Evolutionary conservation across 2,888 invertebrate species (phyloP), one percentile per base, ranked within the genome.

Genomic region (Heliconius ismenius): DNA sequence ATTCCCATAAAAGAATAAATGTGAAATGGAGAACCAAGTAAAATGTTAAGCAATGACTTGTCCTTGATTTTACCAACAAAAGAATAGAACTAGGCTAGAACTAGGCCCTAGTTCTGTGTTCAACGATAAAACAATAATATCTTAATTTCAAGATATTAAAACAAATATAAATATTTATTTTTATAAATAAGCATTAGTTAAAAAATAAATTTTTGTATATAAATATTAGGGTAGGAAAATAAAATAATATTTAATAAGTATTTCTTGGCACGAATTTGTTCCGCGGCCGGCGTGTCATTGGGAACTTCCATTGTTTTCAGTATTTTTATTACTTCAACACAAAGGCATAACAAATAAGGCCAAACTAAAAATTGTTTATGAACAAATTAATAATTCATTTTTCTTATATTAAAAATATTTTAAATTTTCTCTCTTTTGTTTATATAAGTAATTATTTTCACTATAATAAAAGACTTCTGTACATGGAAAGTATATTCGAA

Each of bases 291-390:
- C 32, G 58, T 77, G 72, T 73, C 72, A 75, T 75, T 75, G 43
- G 65, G 65, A 60, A 43, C 58, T 32, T 68, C 78, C 80, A 79
- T 80, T 80, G 79, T 78, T 67, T 73, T 74, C 70, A 28, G 65
- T 60, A 64, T 73, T 76, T 76, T 79, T 78, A 78, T 79, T 78
- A 69, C 73, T 70, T 68, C 54, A 76, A 77, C 72, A 80, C 80
- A 80, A 80, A 80, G 80, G 79, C 80, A 79, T 77, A 78, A 79
- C 78, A 77, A 80, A 78, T 80, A 78, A 75, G 72, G 76, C 63
- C 74, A 36, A 75, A 70, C 68, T 32, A 43, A 73, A 69, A 74
- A 77, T 78, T 79, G 76, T 77, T 74, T 77, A 67, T 74, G 78
- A 80, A 74, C 77, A 76, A 67, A 73, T 32, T 64, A 69, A 76